phyloP scores from a whole-genome alignment of 30 jellyfish, hydroid and myxozoan genomes.

The Aurelia coerulea region DNA sequence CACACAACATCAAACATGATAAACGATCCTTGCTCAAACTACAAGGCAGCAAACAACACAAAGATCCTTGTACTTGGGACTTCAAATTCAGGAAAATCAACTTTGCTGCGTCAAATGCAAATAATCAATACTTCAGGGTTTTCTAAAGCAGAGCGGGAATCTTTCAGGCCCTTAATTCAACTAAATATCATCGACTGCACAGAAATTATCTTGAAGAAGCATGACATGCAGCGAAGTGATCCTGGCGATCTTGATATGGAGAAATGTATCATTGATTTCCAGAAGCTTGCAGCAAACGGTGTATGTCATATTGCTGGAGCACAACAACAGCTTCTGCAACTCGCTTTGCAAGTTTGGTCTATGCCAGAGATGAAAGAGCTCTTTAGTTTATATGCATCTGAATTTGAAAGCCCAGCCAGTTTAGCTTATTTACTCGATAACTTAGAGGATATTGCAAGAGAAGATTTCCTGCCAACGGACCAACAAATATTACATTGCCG shows the following conservation, averaged over 20 bases:
- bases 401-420: constrained; percentile 41
- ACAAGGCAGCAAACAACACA: constrained; percentile 8
- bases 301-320: not conserved
- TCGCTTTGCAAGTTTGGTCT: constrained; percentile 27
- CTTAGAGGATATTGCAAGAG: constrained; percentile 15
- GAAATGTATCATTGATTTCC: constrained; percentile 17
- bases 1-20: constrained; percentile 9
- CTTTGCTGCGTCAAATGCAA: constrained; percentile 68
- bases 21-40: not conserved
- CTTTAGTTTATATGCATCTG: not conserved
- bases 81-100: constrained; percentile 74
- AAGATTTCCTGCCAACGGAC: constrained; percentile 56
- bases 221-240: not conserved
- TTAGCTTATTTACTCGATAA: constrained; percentile 23
- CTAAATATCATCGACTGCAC: constrained; percentile 39
- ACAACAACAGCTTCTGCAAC: constrained; percentile 10
- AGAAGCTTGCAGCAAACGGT: not conserved
- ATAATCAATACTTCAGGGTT: constrained; percentile 57
- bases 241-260: not conserved
- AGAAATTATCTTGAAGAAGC: not conserved
- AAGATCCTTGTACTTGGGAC: constrained; percentile 69
- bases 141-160: constrained; percentile 47
- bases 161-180: constrained; percentile 18
- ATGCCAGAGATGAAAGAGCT: not conserved
- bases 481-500: constrained; percentile 69